These are phyloP conservation scores for Trichechus manatus DNA, from an alignment of 2,113 vertebrate genomes.

Conservation along the genomic window DNA sequence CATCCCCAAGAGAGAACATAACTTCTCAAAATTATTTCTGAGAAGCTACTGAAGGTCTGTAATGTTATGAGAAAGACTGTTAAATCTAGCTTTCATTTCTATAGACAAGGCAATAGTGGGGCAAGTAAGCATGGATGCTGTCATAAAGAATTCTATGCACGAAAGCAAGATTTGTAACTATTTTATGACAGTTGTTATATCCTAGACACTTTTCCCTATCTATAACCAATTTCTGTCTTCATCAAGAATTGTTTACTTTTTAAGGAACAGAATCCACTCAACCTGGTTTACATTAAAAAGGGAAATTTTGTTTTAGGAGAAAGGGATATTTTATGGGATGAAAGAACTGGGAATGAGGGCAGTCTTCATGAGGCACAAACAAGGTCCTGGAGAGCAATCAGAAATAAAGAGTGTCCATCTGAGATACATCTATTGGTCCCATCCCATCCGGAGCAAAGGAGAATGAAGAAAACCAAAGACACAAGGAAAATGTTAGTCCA, in stretches of 20 bases:
- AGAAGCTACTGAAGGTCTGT: neutral
- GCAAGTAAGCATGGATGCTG: neutral
- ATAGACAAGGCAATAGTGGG: neutral
- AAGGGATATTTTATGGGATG: neutral
- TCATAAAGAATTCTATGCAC: neutral
- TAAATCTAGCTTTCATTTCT: neutral
- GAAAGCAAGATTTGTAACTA: neutral
- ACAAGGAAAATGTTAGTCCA: too few species aligned
- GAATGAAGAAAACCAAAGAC: too few species aligned
- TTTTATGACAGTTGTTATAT: slow-evolving; percentile 22
- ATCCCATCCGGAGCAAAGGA: too few species aligned
- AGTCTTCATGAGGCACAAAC: neutral
- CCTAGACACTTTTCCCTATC: neutral
- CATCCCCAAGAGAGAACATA: neutral
- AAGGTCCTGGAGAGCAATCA: neutral
- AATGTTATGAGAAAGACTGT: neutral
- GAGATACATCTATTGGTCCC: too few species aligned
- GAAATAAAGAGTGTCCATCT: neutral
- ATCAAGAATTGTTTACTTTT: neutral
- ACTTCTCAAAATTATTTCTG: neutral
- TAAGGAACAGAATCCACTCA: neutral
- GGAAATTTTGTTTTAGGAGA: slow-evolving; percentile 16
- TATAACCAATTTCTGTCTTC: neutral
- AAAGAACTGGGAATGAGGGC: neutral
- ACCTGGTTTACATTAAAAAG: neutral